These are phyloP conservation scores for Gymnarchus niloticus DNA, from an alignment of 2,113 vertebrate genomes.

Conservation along the genomic window DNA sequence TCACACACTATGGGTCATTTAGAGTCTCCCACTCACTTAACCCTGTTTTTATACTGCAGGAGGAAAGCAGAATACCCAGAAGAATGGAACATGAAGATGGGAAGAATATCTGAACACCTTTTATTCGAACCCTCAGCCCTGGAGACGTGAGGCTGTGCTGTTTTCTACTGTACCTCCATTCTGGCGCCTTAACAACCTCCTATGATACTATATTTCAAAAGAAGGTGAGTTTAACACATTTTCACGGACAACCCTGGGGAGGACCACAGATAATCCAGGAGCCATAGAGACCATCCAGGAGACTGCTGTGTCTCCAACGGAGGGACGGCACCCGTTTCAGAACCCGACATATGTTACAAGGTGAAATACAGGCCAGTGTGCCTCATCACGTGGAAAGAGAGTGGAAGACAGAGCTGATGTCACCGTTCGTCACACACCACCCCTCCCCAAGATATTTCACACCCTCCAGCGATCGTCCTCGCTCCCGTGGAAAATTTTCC, in stretches of 20 bases:
- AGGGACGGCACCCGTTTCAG: not conserved
- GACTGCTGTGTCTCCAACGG: slow-evolving; percentile 10
- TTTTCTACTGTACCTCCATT: no score
- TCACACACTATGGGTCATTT: no score
- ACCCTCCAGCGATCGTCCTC: not conserved
- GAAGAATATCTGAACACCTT: no score
- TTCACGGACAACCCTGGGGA: not conserved
- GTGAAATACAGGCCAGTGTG: not conserved
- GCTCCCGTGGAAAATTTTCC: not conserved
- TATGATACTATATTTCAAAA: not conserved
- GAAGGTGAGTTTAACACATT: not conserved
- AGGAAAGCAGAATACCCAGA: no score
- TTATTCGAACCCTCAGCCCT: no score
- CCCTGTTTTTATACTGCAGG: no score
- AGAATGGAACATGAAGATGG: no score
- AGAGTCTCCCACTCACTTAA: no score
- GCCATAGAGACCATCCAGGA: not conserved
- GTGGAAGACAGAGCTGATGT: not conserved
- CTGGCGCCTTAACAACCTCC: not conserved
- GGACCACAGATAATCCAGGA: slow-evolving; percentile 8
- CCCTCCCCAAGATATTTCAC: not conserved
- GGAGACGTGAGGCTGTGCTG: no score
- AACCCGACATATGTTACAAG: not conserved
- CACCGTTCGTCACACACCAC: not conserved
- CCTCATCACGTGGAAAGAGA: not conserved